phyloP scores from a whole-genome alignment of 2,888 invertebrate genomes.

The Atethmia centrago region DNA sequence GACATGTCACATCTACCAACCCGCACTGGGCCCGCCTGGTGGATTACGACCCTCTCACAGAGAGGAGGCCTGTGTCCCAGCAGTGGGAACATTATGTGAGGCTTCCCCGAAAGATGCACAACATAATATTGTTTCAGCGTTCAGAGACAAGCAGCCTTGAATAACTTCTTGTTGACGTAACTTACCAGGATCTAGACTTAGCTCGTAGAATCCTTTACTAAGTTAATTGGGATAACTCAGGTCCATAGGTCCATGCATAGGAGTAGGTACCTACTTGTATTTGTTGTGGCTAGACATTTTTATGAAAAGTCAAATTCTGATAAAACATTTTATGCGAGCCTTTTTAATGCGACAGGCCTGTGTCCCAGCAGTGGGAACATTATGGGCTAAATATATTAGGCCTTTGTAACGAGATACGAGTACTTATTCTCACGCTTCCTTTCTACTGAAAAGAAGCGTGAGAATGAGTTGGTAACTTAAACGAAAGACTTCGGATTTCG shows the following conservation, averaged over 20 bases:
- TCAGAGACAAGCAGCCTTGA: constrained; percentile 29
- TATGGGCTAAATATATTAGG: too few species aligned
- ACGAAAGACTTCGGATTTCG: not conserved
- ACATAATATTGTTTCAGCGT: constrained; percentile 17
- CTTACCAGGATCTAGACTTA: not conserved
- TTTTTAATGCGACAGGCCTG: too few species aligned
- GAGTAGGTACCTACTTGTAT: not conserved
- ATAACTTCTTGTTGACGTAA: constrained; percentile 14
- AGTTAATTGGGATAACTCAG: not conserved
- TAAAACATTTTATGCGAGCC: too few species aligned
- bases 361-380: too few species aligned
- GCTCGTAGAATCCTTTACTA: not conserved
- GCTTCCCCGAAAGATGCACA: constrained; percentile 13
- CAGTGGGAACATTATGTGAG: too few species aligned
- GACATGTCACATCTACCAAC: too few species aligned
- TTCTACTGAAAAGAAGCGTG: not conserved
- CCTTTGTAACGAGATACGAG: not conserved
- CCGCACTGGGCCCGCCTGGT: too few species aligned
- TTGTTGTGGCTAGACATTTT: not conserved
- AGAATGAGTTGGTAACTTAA: not conserved
- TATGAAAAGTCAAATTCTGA: too few species aligned
- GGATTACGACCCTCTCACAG: too few species aligned
- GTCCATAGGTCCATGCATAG: not conserved
- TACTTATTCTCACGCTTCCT: too few species aligned
- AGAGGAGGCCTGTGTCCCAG: too few species aligned